Conservation (phyloP, 2,113 vertebrate species). For the Pluvianellus socialis region DNA sequence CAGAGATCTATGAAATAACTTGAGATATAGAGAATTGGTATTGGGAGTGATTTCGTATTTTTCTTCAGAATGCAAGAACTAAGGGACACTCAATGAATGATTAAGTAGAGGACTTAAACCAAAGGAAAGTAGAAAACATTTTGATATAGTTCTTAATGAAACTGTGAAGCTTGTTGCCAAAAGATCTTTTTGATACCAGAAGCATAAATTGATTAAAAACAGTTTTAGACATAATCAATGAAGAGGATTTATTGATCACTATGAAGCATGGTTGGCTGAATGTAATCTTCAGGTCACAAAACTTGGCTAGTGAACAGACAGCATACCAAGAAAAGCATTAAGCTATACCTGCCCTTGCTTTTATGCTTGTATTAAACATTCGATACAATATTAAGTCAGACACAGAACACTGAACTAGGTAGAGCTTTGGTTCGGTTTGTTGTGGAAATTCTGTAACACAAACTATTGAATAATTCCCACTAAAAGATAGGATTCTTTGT, state of each 20-base stretch:
- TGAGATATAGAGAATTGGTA: background rate
- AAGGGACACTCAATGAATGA: background rate
- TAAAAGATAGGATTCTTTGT: background rate
- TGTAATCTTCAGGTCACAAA: background rate
- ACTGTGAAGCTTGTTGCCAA: background rate
- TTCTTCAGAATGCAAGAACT: background rate
- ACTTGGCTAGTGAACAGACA: background rate
- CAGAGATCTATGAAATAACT: background rate
- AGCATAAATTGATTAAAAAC: background rate
- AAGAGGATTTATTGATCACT: background rate
- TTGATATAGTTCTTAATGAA: background rate
- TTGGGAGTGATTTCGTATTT: background rate
- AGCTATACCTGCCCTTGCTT: background rate
- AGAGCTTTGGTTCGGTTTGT: background rate
- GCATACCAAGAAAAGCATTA: background rate
- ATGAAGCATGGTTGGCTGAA: rapidly evolving
- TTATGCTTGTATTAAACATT: background rate
- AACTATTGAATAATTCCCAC: background rate
- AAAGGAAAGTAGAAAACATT: background rate
- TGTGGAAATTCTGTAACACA: background rate
- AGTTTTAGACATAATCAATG: background rate
- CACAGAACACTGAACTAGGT: background rate
- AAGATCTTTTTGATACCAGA: background rate
- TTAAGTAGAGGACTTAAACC: background rate
- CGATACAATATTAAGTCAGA: background rate